Base-by-base conservation (phyloP, 2,113 vertebrate genomes). In the Eptesicus fuscus region DNA sequence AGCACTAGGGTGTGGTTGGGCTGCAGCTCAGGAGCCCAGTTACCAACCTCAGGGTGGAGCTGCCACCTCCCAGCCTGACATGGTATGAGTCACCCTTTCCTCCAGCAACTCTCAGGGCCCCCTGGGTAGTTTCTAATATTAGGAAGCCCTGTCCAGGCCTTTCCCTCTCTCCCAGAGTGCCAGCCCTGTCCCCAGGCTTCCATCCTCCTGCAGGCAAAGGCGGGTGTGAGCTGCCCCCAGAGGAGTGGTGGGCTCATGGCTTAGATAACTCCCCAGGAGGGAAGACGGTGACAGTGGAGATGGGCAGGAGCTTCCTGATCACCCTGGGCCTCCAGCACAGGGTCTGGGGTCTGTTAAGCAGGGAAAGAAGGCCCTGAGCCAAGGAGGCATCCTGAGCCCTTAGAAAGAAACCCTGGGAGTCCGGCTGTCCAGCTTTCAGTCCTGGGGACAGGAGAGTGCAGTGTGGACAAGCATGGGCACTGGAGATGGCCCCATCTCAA, bases 31-130 rank as follows among this genome's bases (percentile, higher is more conserved):
- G 51, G 25, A 47, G 30, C 51, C 44, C 9, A 0, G 65, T 83
- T 61, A 56, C 79, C 71, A 85, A 22, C 30, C 42, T 53, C 40
- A 42, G 78, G 79, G 79, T 7, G 65, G 17, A 76, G 76, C 80
- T 77, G 37, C 47, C 51, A 20, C 87, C 51, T 85, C 74, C 79
- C 35, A 80, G 59, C 61, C 80, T 32, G 35, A 20, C 10, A 2
- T 25, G 42, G 47, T 42, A 3, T 96, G 93, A 95, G 85, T 97
- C 93, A 96, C 32, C 11, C 65, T 82, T 61, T 83, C 59, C 83
- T 47, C 63, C 14, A 5, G 67, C 32, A 28, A 42, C 71, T 94
- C 47, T 77, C 42, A 32, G 69, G 9, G 40, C 61, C 23, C 44
- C 40, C 30, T 30, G 1, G 79, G 42, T 37, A 56, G 30, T 49